Evolutionary conservation across 2,888 invertebrate genomes (phyloP), one percentile per base, ranked within the genome.

Genomic region (Campaea margaritaria): DNA sequence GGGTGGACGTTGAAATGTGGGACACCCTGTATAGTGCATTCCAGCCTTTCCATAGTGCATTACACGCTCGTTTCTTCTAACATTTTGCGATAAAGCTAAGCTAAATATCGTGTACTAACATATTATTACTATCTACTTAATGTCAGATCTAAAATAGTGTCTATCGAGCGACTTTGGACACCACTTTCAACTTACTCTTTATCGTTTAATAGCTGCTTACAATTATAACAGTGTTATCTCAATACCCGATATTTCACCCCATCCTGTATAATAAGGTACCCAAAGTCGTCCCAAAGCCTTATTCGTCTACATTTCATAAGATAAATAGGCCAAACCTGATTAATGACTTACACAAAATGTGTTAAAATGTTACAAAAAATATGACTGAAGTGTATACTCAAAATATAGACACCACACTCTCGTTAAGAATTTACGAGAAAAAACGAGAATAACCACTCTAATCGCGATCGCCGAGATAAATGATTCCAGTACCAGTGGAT

Each of bases 251-350:
- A 36, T 36, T 36, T 4, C 12, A 12, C 10, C 2, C 12, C 36
- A 36, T 4, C 36, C 36, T 36, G 39, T 28, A 49, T 39, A 45
- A 41, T 50, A n/a, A 10, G 31, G 13, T 21, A 21, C 27, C 43
- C 48, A 39, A 43, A 15, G 31, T 41, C 12, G 31, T 28, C 44
- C 57, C 49, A 57, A 57, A 45, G 11, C 31, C n/a, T 45, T 45
- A 58, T 42, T 46, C 34, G 43, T 39, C 52, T 48, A 58, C 43
- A 43, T 47, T 58, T 58, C 52, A 58, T 58, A 58, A 52, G 52
- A 58, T 52, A 34, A 21, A 39, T 52, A 58, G 58, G 58, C 52
- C 58, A 43, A 48, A 49, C 44, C 8, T 14, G 39, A 34, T 13
- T 7, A 11, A 56, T 10, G 9, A 39, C 14, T 34, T 43, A 10